Evolutionary conservation across 1,140 invertebrate species (phyloP).

Genomic region (Scaptomyza pallida): DNA sequence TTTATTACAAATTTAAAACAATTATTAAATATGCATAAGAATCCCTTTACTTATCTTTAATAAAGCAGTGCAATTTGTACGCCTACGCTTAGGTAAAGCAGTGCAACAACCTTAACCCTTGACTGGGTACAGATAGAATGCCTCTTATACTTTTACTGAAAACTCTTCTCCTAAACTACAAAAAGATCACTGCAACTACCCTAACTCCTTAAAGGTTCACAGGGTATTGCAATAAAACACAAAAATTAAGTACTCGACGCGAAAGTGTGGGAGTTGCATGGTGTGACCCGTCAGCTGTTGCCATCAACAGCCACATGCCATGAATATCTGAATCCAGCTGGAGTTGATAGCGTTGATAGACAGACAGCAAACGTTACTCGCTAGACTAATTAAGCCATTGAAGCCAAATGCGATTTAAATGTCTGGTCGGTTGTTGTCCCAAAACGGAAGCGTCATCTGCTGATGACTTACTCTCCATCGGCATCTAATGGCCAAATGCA

Average conservation of each 20-base stretch:
- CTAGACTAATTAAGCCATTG: constrained; percentile 62
- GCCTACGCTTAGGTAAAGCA: neutral
- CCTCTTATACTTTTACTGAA: no score
- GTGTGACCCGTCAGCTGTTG: constrained; percentile 54
- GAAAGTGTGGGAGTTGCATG: constrained; percentile 69
- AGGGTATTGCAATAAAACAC: neutral
- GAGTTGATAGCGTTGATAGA: constrained; percentile 33
- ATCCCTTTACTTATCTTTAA: no score
- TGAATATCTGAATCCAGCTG: constrained; percentile 17
- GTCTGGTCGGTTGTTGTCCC: constrained; percentile 1
- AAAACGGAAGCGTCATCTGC: constrained; percentile 54
- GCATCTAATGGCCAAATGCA: constrained; percentile 42
- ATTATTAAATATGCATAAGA: no score
- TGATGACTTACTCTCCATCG: neutral
- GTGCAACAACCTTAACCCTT: neutral
- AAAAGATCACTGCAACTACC: no score
- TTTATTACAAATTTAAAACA: neutral
- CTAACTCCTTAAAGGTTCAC: neutral
- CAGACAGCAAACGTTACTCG: constrained; percentile 37
- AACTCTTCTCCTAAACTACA: no score
- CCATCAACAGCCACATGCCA: constrained; percentile 31
- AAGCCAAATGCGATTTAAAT: constrained; percentile 24
- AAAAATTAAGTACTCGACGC: constrained; percentile 39
- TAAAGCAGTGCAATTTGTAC: neutral
- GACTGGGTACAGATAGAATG: neutral